phyloP scores from a whole-genome alignment of 2,113 vertebrate species.

The Lepus timidus region DNA sequence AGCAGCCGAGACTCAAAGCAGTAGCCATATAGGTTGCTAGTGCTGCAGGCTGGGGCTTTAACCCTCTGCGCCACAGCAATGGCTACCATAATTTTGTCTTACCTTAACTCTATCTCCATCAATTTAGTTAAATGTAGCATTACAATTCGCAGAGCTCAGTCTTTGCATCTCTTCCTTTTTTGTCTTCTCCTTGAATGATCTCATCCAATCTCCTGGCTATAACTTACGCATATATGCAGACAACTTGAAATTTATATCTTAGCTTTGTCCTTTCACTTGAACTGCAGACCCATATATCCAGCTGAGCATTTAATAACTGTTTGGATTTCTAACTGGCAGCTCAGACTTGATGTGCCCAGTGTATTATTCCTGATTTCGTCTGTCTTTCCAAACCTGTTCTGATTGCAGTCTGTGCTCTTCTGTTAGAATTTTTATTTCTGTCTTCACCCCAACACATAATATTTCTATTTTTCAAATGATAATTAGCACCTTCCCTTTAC shows the following conservation, averaged over 20 bases:
- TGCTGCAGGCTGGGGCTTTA: no score
- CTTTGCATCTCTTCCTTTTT: not conserved
- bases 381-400: not conserved
- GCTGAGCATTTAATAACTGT: not conserved
- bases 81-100: not conserved
- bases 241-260: not conserved
- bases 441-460: not conserved
- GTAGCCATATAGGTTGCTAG: no score
- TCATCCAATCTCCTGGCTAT: not conserved
- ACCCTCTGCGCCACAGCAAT: no score
- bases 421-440: not conserved
- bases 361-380: not conserved
- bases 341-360: not conserved
- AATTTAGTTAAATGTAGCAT: not conserved
- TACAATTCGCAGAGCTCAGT: not conserved
- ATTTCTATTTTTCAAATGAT: constrained; percentile 11
- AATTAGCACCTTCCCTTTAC: not conserved
- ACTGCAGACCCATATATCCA: not conserved
- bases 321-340: not conserved
- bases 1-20: no score
- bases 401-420: not conserved
- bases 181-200: not conserved
- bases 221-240: not conserved
- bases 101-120: not conserved
- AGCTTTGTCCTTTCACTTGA: not conserved